These are phyloP conservation scores for Bicyclus anynana DNA, from an alignment of 1,140 invertebrate species.

Conservation along the genomic window DNA sequence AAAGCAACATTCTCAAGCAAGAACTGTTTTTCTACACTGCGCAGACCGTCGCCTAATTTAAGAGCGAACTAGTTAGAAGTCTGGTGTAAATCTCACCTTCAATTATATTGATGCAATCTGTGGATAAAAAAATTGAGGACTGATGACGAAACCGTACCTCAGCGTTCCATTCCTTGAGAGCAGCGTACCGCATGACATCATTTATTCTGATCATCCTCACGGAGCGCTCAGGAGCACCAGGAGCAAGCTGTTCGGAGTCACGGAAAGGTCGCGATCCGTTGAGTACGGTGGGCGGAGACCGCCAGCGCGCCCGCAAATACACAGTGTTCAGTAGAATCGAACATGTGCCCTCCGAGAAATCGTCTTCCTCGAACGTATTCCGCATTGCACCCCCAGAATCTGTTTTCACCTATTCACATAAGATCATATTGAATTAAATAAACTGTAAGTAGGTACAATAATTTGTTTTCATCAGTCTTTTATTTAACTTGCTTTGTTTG, in stretches of 20 bases:
- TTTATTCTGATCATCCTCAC: constrained; percentile 64
- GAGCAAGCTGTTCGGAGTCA: constrained; percentile 27
- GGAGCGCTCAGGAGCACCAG: constrained; percentile 20
- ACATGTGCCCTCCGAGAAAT: constrained; percentile 40
- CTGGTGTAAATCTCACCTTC: no score
- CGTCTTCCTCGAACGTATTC: constrained; percentile 59
- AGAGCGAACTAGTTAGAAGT: no score
- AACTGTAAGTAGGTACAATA: not conserved
- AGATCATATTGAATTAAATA: not conserved
- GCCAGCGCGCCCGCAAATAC: constrained; percentile 85
- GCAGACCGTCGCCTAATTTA: no score
- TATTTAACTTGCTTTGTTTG: no score
- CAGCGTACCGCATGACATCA: constrained; percentile 61
- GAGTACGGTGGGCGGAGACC: constrained; percentile 62
- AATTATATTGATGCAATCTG: no score
- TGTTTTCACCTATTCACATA: constrained; percentile 37
- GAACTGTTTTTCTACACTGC: no score
- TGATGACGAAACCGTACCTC: constrained; percentile 36
- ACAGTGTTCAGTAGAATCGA: constrained; percentile 86
- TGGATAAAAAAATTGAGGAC: not conserved
- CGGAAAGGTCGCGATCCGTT: constrained; percentile 57
- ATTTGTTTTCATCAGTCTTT: no score
- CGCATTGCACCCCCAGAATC: constrained; percentile 57
- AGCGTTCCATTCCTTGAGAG: constrained; percentile 56
- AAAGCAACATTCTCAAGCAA: no score